Evolutionary conservation across 2,888 invertebrate genomes (phyloP), one percentile per base, ranked within the genome.

Genomic region (Heterodera filipjevi): DNA sequence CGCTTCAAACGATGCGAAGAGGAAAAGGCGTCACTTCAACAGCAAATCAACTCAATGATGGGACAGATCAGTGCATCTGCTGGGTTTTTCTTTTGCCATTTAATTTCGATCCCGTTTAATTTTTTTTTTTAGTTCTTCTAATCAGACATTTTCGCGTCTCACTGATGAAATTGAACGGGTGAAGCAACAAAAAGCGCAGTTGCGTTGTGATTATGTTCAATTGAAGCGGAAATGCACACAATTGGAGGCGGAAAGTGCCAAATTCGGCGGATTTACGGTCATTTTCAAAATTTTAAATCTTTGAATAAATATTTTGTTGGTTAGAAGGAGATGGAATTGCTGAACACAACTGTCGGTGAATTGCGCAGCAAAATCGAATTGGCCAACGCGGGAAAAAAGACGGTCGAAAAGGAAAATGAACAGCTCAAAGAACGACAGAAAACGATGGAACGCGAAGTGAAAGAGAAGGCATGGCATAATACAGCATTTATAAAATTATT

Each of bases 161-260:
- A 73, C 68, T 5, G 77, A 82, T 30, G 81, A 82, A 64, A 74
- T 76, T 32, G 77, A 77, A 8, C 80, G 73, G 76, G 39, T 81
- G 66, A 82, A 82, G 68, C 64, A 76, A 1, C 79, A 81, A 70
- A 77, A 79, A 39, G 81, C 82, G 33, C 79, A 82, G 39, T 70
- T 82, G 19, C 81, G 82, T 33, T 73, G 72, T 44, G 82, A 82
- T 32, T 76, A 77, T 44, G 46, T 82, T 71, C 77, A 76, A 22
- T 53, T 83, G 6, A 81, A 81, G 46, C 64, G 76, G 53, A 78
- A 82, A n/a, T 46, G 71, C 49, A 71, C 76, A 19, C 53, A 78
- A 33, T 33, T 77, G 46, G 74, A 79, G 22, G 32, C 22, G 8
- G 78, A 79, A 66, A 79, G 72, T 30, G 32, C 39, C n/a, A 71